Percentiles rank a stretch among this genome's conserved stretches.
phyloP scores from a whole-genome alignment of 2,113 vertebrate genomes.

The Nyctereutes procyonoides region DNA sequence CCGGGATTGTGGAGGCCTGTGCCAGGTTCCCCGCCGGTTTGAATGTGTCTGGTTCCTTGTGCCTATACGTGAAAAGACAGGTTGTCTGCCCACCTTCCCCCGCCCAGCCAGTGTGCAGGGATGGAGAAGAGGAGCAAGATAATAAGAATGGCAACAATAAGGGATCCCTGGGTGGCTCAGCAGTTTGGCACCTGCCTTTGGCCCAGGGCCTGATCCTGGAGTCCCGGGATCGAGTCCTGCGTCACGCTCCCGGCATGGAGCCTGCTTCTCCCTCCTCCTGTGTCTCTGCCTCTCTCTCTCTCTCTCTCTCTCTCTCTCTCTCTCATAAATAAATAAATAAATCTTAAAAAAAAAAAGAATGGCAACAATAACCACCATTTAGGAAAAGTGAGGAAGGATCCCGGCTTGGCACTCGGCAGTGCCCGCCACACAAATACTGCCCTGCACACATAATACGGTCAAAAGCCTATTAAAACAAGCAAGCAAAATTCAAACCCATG shows the following conservation, averaged over 20 bases:
- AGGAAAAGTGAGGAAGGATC: neutral
- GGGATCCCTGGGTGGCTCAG: no score
- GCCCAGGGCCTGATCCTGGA: no score
- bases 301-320: no score
- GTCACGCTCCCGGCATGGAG: no score
- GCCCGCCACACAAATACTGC: accelerated
- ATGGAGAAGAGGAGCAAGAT: neutral
- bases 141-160: neutral
- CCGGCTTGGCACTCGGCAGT: accelerated
- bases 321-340: no score
- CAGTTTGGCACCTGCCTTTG: no score
- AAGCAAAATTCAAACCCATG: neutral
- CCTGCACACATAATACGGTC: accelerated
- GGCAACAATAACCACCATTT: accelerated
- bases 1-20: neutral
- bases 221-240: no score
- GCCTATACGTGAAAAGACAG: neutral
- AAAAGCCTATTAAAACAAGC: neutral
- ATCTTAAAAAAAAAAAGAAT: no score
- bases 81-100: neutral
- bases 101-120: neutral
- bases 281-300: no score
- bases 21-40: neutral
- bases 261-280: no score
- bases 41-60: neutral